Evolutionary conservation across 2,888 invertebrate genomes (phyloP).

Genomic region (Phymatocera aterrima): DNA sequence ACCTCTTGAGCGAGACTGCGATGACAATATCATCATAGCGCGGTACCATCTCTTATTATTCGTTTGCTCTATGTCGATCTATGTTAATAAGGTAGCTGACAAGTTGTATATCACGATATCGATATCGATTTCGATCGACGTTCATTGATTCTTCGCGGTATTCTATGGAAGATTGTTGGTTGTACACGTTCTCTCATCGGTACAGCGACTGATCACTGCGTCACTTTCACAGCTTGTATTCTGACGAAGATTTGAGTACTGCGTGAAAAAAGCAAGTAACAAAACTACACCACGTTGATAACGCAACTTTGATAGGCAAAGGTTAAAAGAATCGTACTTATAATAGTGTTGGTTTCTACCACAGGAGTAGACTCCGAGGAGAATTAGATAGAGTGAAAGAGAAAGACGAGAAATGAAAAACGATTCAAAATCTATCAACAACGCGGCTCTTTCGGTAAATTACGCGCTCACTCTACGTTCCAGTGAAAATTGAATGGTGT

Average conservation of each 20-base stretch:
- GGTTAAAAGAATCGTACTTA: background rate
- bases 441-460: background rate
- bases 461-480: background rate
- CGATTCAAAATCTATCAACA: background rate
- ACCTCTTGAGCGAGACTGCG: constrained; percentile 68
- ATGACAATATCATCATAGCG: constrained; percentile 68
- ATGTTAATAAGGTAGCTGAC: too few relatives aligned
- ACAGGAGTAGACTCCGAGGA: background rate
- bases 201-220: background rate
- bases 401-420: background rate
- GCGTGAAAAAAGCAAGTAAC: background rate
- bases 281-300: constrained; percentile 19
- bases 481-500: background rate
- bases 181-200: background rate
- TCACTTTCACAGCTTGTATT: background rate
- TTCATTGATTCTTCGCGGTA: background rate
- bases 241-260: background rate
- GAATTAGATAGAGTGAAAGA: background rate
- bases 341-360: background rate
- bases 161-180: background rate
- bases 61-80: too few relatives aligned
- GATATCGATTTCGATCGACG: background rate
- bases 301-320: constrained; percentile 1
- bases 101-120: background rate
- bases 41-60: constrained; percentile 62